Conservation (phyloP, 1,140 invertebrate species). For the Bombyx mandarina region DNA sequence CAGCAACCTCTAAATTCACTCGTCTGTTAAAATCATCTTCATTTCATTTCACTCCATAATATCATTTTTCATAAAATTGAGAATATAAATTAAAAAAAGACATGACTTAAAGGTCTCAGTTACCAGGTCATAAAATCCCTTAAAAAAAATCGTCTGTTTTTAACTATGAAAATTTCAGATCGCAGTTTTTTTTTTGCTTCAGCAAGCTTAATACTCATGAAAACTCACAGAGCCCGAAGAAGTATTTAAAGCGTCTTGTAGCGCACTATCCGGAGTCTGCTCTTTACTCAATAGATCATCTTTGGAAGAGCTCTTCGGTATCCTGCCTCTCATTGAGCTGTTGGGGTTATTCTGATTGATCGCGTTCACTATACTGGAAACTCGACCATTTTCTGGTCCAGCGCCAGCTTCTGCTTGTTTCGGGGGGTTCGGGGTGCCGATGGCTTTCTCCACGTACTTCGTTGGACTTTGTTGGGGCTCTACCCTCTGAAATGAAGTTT, state of each 20-base stretch:
- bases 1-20: no score
- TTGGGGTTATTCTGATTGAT: constrained; percentile 48
- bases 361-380: constrained; percentile 62
- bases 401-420: constrained; percentile 27
- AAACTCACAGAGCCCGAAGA: constrained; percentile 57
- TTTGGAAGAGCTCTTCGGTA: constrained; percentile 56
- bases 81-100: no score
- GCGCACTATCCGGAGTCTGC: constrained; percentile 40
- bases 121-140: no score
- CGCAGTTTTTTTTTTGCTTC: no score
- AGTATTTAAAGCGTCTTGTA: constrained; percentile 62
- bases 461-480: constrained; percentile 64
- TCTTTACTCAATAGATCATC: constrained; percentile 59
- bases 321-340: constrained; percentile 32
- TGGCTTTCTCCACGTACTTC: constrained; percentile 59
- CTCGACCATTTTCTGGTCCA: constrained; percentile 47
- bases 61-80: no score
- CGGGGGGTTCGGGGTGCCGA: constrained; percentile 31
- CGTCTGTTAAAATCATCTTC: no score
- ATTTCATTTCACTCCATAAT: no score
- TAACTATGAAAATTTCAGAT: no score
- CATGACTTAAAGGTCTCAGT: no score
- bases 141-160: no score
- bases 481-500: constrained; percentile 45
- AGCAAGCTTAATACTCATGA: no score